Conservation (phyloP, 2,113 vertebrate species). For the Taurulus bubalis region DNA sequence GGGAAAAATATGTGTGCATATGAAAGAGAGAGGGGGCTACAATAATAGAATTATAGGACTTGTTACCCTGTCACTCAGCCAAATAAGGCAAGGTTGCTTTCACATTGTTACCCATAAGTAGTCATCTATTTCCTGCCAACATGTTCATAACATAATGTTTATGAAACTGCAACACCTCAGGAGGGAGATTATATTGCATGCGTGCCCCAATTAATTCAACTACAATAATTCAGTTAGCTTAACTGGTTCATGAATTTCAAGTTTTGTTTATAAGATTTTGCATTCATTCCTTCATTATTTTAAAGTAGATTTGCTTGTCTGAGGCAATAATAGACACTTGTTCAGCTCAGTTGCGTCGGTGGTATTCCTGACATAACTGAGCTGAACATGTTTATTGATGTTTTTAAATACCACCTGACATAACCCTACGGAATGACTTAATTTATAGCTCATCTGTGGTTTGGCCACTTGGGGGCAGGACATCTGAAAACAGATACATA, state of each 20-base stretch:
- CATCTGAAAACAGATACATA: no score
- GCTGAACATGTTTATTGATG: no score
- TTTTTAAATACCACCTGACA: no score
- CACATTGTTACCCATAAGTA: slow-evolving; percentile 4
- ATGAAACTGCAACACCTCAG: slow-evolving; percentile 5
- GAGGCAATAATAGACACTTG: not conserved
- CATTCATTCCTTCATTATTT: not conserved
- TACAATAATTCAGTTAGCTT: not conserved
- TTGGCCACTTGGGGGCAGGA: no score
- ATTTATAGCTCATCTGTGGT: not conserved
- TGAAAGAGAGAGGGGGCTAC: slow-evolving; percentile 15
- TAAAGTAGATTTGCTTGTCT: not conserved
- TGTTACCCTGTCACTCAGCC: slow-evolving; percentile 14
- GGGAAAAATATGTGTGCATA: slow-evolving; percentile 12
- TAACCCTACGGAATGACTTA: no score
- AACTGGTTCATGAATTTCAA: not conserved
- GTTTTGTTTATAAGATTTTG: not conserved
- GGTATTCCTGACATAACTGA: no score
- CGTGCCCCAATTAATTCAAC: not conserved
- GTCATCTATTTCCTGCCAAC: slow-evolving; percentile 29
- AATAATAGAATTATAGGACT: slow-evolving; percentile 38
- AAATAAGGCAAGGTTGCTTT: slow-evolving; percentile 48
- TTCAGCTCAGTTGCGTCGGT: not conserved
- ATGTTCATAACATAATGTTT: slow-evolving; percentile 6
- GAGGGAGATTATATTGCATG: not conserved